Base-by-base conservation (phyloP, 2,797 vertebrate species). In the Phoebastria nigripes region DNA sequence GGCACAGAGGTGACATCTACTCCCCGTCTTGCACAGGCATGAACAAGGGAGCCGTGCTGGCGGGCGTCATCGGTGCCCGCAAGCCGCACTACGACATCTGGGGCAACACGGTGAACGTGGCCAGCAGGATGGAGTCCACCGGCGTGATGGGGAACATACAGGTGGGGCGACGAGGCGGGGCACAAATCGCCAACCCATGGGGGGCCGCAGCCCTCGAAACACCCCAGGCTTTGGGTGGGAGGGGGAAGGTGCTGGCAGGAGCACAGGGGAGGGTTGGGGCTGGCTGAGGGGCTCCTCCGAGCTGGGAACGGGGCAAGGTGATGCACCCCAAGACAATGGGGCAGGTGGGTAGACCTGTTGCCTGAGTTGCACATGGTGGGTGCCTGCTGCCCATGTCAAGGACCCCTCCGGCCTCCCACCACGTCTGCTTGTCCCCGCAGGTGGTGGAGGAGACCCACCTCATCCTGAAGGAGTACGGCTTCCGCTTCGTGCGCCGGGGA, bases 11-110 rank as follows among this genome's bases (percentile, higher is more conserved):
- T 74, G 58, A 58, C 9, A 0, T 37, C 41, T 16, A 2, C 35
- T 11, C 17, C 44, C 13, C 2, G 0, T 47, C 39, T 52, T 9
- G 4, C n/a, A 5, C 89, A 99, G 99, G 99, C 93, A 97, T 99
- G 94, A 99, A 99, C 97, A 99, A 99, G 96, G 99, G 99, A 5
- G 98, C 97, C 1, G 99, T 99, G 76, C 98, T 99, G 80, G 99
- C 99, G 0, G 99, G 99, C 6, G 99, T 99, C 83, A 99, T 99
- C 5, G 99, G 99, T 15, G 99, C 99, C 76, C 98, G 99, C 49
- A 99, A 99, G 92, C 99, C 99, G 28, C 99, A 99, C 96, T 99
- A 99, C 5, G 99, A 99, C 95, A 99, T 99, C 95, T 99, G 99
- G 99, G 99, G 99, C 54, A 99, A 99, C 96, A 99, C 99, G 0